phyloP scores from a whole-genome alignment of 2,797 vertebrate genomes.

The Zalophus californianus region DNA sequence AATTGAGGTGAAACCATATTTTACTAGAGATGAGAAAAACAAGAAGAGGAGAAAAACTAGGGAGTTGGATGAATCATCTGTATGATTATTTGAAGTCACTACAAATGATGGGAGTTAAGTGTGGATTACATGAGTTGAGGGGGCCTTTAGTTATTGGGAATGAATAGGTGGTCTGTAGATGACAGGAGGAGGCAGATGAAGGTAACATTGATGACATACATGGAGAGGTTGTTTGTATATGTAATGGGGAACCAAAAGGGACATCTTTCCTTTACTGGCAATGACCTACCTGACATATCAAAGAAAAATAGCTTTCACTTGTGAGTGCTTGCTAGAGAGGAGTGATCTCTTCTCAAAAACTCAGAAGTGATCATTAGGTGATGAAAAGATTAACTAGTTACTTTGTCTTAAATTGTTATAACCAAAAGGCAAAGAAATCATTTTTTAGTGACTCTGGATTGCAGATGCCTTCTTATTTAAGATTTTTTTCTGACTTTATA shows the following conservation, averaged over 20 bases:
- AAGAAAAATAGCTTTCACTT: not conserved
- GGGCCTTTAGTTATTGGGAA: not conserved
- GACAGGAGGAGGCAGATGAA: not conserved
- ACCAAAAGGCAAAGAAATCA: not conserved
- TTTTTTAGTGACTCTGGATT: not conserved
- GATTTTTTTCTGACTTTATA: not conserved
- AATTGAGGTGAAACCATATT: not conserved
- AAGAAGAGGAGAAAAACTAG: not conserved
- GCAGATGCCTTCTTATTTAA: not conserved
- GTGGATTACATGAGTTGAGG: not conserved
- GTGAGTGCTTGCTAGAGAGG: not conserved
- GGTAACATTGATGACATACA: not conserved
- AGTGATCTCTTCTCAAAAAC: not conserved
- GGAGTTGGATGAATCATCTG: not conserved
- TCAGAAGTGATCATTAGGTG: not conserved
- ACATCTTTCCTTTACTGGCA: not conserved
- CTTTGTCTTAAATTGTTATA: not conserved
- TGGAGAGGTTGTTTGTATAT: not conserved
- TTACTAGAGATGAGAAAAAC: not conserved
- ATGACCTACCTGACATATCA: not conserved
- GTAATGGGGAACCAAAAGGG: not conserved
- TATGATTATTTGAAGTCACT: not conserved
- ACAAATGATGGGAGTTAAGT: not conserved
- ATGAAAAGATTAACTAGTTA: not conserved
- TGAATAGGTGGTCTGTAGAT: not conserved